Base-by-base conservation (phyloP, 2,113 vertebrate genomes). In the Rhabdomys dilectus region DNA sequence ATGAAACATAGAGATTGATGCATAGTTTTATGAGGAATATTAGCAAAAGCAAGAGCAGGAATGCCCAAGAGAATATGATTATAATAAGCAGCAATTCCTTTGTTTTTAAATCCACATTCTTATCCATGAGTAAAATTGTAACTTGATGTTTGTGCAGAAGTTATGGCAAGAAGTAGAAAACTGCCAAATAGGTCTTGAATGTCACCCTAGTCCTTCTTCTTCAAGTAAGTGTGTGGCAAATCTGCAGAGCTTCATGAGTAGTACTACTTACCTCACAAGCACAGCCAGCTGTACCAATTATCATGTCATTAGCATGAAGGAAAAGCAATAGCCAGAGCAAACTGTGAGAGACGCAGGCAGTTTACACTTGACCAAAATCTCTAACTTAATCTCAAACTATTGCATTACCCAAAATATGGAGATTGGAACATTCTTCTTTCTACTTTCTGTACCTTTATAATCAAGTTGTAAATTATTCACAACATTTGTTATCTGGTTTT, bases 11-110 rank as follows among this genome's bases (percentile, higher is more conserved):
- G 1, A 96, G 0, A 22, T 2, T 17, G 16, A 3, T 68, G 36
- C 90, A 97, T 22, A 95, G 4, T 42, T 93, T 92, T 56, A 96
- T 2, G 34, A 11, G 90, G 48, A 68, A 97, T 45, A 88, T 13
- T 24, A 93, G 17, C 26, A 92, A 60, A 68, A 22, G 3, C 11
- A 97, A 5, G 1, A 95, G 66, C 34, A 97, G 75, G 0, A 80
- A 0, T 26, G 16, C 34, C 85, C 96, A 97, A 7, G 19, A 75
- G 10, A 88, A 80, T 2, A 80, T 19, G 80, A 96, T 94, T 9
- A 42, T 4, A 5, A 85, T 0, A 90, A 95, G 7, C 8, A 97
- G 21, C 10, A 10, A 12, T 70, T 92, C 75, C 68, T 75, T 42
- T 29, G n/a, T 75, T 7, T 93, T 16, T 62, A 51, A 56, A 78